These are phyloP conservation scores for Metallyticus violacea DNA, from an alignment of 2,888 invertebrate genomes.

Conservation along the genomic window DNA sequence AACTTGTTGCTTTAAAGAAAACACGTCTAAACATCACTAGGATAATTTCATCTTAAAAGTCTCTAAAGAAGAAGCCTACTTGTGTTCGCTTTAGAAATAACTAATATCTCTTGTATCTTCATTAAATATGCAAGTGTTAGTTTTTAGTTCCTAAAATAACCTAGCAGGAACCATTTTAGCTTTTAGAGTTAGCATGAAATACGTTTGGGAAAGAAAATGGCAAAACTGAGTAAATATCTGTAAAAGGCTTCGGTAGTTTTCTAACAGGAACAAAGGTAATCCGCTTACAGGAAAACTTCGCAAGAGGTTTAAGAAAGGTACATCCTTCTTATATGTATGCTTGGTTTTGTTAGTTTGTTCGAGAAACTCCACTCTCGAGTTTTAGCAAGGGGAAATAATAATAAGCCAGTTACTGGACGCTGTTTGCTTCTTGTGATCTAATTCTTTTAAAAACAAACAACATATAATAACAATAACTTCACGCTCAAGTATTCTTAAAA, in stretches of 20 bases:
- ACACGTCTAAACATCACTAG: too few relatives aligned
- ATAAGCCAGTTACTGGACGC: too few relatives aligned
- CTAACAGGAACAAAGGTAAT: not conserved
- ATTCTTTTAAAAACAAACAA: too few relatives aligned
- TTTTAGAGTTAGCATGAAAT: not conserved
- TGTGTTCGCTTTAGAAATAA: too few relatives aligned
- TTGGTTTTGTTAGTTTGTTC: not conserved
- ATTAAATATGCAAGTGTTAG: too few relatives aligned
- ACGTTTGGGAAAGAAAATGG: not conserved
- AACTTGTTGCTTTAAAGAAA: too few relatives aligned
- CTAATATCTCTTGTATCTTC: too few relatives aligned
- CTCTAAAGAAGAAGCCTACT: too few relatives aligned
- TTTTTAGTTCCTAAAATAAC: not conserved
- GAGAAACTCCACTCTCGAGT: not conserved
- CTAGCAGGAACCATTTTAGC: not conserved
- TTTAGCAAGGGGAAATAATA: not conserved
- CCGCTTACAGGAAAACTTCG: not conserved
- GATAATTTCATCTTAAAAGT: too few relatives aligned
- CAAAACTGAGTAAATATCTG: not conserved
- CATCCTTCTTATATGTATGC: not conserved
- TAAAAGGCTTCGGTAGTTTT: not conserved
- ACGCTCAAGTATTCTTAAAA: too few relatives aligned
- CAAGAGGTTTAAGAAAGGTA: not conserved
- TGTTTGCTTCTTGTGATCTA: too few relatives aligned
- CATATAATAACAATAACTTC: too few relatives aligned